phyloP scores from a whole-genome alignment of 2,113 vertebrate genomes.

The Parus major region DNA sequence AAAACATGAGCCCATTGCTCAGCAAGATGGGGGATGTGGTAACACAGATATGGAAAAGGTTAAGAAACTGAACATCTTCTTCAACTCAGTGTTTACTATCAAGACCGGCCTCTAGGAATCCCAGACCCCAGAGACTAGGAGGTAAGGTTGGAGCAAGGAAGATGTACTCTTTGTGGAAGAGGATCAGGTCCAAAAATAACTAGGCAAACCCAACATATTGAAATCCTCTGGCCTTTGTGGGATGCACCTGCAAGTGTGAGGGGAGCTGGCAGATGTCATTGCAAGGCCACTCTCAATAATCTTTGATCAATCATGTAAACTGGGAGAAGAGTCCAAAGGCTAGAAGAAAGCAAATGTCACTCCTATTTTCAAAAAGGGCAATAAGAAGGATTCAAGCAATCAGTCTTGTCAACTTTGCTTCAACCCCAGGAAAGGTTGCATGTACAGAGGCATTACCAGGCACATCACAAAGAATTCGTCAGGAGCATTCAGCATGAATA shows the following conservation, averaged over 20 bases:
- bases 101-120: background rate
- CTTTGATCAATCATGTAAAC: background rate
- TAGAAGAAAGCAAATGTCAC: background rate
- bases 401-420: background rate
- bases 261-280: background rate
- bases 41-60: background rate
- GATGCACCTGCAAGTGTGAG: background rate
- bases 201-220: background rate
- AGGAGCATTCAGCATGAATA: background rate
- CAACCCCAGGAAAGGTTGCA: background rate
- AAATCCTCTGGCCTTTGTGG: background rate
- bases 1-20: background rate
- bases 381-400: background rate
- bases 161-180: background rate
- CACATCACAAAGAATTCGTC: background rate
- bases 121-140: background rate
- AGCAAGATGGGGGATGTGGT: background rate
- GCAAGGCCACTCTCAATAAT: background rate
- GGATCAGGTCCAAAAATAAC: background rate
- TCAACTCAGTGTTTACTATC: background rate
- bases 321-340: background rate
- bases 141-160: background rate
- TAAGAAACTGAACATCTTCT: background rate
- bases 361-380: background rate
- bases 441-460: background rate